Conservation (phyloP, 2,888 invertebrate genomes). For the Phengaris alcon region DNA sequence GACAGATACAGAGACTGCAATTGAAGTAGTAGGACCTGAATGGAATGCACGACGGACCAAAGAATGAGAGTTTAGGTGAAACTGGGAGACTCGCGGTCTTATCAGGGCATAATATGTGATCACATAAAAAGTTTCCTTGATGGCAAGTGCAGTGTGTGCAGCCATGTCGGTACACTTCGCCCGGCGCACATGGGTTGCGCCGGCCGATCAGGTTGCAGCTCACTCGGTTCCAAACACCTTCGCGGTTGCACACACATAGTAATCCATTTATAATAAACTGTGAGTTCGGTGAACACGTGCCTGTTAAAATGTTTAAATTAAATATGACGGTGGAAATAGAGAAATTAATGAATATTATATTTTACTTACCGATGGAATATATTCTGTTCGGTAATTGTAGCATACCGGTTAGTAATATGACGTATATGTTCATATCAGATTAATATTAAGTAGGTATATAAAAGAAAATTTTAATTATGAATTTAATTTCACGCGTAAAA, state of each 20-base stretch:
- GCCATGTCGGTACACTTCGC: slow-evolving; percentile 58
- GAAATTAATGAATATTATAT: slow-evolving; percentile 5
- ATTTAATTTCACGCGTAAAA: slow-evolving; percentile 48
- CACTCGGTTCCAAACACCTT: slow-evolving; percentile 55
- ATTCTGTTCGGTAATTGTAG: slow-evolving; percentile 47
- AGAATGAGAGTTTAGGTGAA: slow-evolving; percentile 33
- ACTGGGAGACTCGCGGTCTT: slow-evolving; percentile 33
- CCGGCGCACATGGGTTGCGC: slow-evolving; percentile 53
- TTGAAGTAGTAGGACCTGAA: slow-evolving; percentile 62
- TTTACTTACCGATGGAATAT: background rate
- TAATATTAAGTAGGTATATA: slow-evolving; percentile 39
- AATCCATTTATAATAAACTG: slow-evolving; percentile 56
- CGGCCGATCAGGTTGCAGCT: slow-evolving; percentile 50
- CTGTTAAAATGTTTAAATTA: slow-evolving; percentile 43
- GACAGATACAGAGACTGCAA: slow-evolving; percentile 65
- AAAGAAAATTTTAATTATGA: slow-evolving; percentile 40
- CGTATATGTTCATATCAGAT: slow-evolving; percentile 52
- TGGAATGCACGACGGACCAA: slow-evolving; percentile 54
- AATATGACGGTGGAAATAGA: slow-evolving; percentile 27
- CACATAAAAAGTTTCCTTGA: slow-evolving; percentile 55
- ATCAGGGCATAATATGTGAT: slow-evolving; percentile 49
- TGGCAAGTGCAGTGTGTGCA: slow-evolving; percentile 65
- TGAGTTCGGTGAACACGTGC: slow-evolving; percentile 61
- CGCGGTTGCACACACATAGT: slow-evolving; percentile 56
- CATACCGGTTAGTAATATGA: slow-evolving; percentile 52